These are phyloP conservation scores for Rallus limicola DNA, from an alignment of 2,113 vertebrate species.

Conservation along the genomic window DNA sequence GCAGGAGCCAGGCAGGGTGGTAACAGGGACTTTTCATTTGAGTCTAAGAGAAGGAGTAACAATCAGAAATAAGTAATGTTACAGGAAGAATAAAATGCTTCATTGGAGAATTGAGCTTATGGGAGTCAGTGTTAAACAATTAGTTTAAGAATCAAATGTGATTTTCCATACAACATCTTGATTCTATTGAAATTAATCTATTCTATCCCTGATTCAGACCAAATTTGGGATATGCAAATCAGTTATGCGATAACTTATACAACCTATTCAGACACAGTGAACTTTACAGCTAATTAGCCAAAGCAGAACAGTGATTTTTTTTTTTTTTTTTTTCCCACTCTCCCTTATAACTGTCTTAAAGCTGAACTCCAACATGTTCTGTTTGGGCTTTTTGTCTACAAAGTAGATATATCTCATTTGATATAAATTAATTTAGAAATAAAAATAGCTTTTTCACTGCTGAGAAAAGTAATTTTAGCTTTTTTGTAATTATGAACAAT, in stretches of 20 bases:
- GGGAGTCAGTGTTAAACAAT: background rate
- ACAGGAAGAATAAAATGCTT: background rate
- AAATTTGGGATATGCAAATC: background rate
- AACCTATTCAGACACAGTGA: accelerated
- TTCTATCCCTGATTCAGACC: background rate
- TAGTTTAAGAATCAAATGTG: background rate
- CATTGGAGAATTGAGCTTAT: background rate
- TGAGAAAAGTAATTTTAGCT: background rate
- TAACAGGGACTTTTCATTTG: background rate
- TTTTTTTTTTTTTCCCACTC: background rate
- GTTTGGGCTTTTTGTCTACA: background rate
- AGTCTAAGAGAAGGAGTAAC: background rate
- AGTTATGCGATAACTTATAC: background rate
- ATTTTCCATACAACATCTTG: background rate
- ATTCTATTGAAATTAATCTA: background rate
- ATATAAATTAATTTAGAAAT: background rate
- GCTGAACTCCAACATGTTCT: background rate
- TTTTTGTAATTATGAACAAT: background rate
- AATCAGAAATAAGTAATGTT: background rate
- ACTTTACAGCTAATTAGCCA: background rate
- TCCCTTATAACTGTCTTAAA: background rate
- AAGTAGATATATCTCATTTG: background rate
- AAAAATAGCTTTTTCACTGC: background rate
- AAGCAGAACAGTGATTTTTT: background rate
- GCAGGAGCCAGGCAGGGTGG: background rate